phyloP scores from a whole-genome alignment of 2,113 vertebrate genomes.

The Notothenia coriiceps region DNA sequence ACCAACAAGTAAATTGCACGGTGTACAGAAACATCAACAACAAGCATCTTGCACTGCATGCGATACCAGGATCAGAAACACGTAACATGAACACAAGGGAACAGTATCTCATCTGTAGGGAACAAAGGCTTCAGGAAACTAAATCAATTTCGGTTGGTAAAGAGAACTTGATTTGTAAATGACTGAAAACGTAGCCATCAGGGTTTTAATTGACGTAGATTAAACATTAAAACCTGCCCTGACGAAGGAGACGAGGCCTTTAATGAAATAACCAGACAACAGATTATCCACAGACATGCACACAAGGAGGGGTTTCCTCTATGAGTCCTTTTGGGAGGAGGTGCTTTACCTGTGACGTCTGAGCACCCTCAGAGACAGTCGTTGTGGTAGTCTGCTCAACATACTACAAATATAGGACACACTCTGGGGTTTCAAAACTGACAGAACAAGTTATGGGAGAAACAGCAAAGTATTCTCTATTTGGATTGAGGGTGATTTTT shows the following conservation, averaged over 20 bases:
- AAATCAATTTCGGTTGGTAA: background rate
- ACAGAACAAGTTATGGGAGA: slow-evolving; percentile 69
- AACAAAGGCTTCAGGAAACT: background rate
- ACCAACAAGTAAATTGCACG: background rate
- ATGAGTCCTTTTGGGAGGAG: slow-evolving; percentile 40
- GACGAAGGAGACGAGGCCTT: background rate
- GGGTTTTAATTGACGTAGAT: no score
- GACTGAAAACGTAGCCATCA: no score
- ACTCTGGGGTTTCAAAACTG: slow-evolving; percentile 72
- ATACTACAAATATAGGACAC: slow-evolving; percentile 86
- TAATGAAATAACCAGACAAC: slow-evolving; percentile 8
- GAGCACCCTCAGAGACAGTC: slow-evolving; percentile 78
- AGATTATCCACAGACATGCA: slow-evolving; percentile 56
- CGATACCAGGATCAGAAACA: slow-evolving; percentile 27
- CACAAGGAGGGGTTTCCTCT: slow-evolving; percentile 8
- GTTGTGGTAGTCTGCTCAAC: slow-evolving; percentile 87
- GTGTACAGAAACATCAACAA: background rate
- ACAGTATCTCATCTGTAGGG: slow-evolving; percentile 32
- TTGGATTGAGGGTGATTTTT: slow-evolving; percentile 73
- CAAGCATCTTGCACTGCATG: slow-evolving; percentile 27
- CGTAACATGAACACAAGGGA: slow-evolving; percentile 15
- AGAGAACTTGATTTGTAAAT: no score
- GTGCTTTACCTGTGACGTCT: slow-evolving; percentile 86
- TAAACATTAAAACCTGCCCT: no score
- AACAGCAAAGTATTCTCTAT: slow-evolving; percentile 51